Evolutionary conservation across 2,797 vertebrate species (phyloP).

Genomic region (Catharus ustulatus): DNA sequence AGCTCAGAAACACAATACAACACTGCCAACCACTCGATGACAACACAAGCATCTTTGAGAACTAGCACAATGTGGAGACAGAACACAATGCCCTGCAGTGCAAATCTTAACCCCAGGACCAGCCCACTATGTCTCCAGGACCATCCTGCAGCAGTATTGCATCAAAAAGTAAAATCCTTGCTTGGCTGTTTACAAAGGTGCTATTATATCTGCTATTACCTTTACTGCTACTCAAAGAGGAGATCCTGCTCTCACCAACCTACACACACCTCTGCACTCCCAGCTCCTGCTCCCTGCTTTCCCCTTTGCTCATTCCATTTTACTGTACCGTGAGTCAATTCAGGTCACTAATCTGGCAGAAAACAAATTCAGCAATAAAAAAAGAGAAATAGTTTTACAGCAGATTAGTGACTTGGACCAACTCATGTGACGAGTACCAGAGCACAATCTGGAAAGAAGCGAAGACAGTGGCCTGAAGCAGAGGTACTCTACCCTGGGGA

Average conservation of each 20-base stretch:
- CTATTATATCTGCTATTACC: neutral
- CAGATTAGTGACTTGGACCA: neutral
- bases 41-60: neutral
- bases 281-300: neutral
- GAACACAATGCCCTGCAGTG: neutral
- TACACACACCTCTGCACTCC: neutral
- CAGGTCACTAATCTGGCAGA: neutral
- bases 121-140: neutral
- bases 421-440: neutral
- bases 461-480: neutral
- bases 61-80: neutral
- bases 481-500: accelerated
- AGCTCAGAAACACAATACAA: neutral
- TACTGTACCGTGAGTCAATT: neutral
- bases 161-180: neutral
- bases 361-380: neutral
- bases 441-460: neutral
- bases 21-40: neutral
- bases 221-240: neutral
- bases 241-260: neutral
- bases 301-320: neutral
- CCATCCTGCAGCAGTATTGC: neutral
- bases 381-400: neutral
- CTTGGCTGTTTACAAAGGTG: neutral
- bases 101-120: neutral